phyloP scores from a whole-genome alignment of 2,113 vertebrate genomes.

The Syngnathus floridae region DNA sequence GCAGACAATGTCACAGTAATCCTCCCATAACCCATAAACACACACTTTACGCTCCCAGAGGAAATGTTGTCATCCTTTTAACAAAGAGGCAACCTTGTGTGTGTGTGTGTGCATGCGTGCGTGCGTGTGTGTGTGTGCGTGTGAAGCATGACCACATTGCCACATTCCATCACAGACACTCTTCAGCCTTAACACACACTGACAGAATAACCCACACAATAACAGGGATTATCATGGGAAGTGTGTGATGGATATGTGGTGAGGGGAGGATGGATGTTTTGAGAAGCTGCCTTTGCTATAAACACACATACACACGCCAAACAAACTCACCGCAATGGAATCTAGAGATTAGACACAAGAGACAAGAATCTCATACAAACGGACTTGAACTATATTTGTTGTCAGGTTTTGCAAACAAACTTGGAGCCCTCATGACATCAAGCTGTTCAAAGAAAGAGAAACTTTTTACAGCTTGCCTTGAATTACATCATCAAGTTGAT shows the following conservation, averaged over 20 bases:
- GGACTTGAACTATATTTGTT: background rate
- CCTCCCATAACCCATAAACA: slow-evolving; percentile 6
- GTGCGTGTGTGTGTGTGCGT: slow-evolving; percentile 2
- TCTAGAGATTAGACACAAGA: slow-evolving; percentile 33
- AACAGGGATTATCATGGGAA: slow-evolving; percentile 48
- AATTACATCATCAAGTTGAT: background rate
- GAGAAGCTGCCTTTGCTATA: slow-evolving; percentile 30
- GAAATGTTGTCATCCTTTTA: slow-evolving; percentile 57
- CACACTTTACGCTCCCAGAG: slow-evolving; percentile 17
- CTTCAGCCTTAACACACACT: slow-evolving; percentile 21
- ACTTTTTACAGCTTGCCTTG: background rate
- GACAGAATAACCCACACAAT: slow-evolving; percentile 34
- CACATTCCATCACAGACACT: slow-evolving; percentile 28
- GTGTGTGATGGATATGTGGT: slow-evolving; percentile 42
- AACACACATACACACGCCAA: slow-evolving; percentile 8
- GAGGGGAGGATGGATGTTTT: slow-evolving; percentile 36
- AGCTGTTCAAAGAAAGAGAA: background rate
- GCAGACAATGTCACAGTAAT: slow-evolving; percentile 13
- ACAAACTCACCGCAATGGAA: slow-evolving; percentile 32
- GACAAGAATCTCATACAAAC: slow-evolving; percentile 5
- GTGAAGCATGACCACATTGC: slow-evolving; percentile 13
- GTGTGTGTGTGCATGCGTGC: slow-evolving; percentile 9
- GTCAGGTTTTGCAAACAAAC: background rate
- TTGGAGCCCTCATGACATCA: background rate
- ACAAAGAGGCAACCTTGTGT: slow-evolving; percentile 4